Conservation (phyloP, 2,113 vertebrate genomes). For the Melanocharis versteri region DNA sequence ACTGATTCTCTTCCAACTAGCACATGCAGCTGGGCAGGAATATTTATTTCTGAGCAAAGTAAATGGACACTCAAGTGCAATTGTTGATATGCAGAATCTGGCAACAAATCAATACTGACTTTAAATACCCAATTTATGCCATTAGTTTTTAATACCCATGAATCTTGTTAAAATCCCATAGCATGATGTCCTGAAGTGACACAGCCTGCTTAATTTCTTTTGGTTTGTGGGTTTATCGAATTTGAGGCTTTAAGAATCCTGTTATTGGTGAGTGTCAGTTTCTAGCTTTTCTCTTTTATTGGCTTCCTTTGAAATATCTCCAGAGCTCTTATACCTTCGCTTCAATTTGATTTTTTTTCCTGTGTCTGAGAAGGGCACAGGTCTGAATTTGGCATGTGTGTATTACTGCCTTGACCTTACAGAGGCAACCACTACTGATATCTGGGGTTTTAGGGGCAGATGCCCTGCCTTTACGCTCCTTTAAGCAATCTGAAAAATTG, state of each 20-base stretch:
- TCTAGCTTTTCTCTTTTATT: constrained; percentile 13
- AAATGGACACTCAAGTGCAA: constrained; percentile 35
- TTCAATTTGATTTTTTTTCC: not conserved
- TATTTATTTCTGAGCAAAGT: constrained; percentile 59
- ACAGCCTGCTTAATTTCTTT: constrained; percentile 18
- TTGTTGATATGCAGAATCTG: constrained; percentile 44
- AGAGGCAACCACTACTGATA: not conserved
- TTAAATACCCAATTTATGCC: constrained; percentile 20
- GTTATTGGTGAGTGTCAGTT: constrained; percentile 2
- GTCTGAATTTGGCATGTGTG: not conserved
- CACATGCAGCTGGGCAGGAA: constrained; percentile 19
- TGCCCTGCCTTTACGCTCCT: not conserved
- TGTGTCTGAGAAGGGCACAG: not conserved
- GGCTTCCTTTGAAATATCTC: not conserved
- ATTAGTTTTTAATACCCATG: constrained; percentile 36
- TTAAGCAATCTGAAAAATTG: not conserved
- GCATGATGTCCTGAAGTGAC: not conserved
- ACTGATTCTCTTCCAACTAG: constrained; percentile 20
- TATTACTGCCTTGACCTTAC: not conserved
- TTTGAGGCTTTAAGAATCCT: constrained; percentile 40
- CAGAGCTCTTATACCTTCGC: not conserved
- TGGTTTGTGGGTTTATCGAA: constrained; percentile 34
- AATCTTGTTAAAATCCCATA: constrained; percentile 30
- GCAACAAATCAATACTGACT: constrained; percentile 54
- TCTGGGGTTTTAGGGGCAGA: not conserved